These are phyloP conservation scores for Zelleria hepariella DNA, from an alignment of 2,888 invertebrate genomes.

Conservation along the genomic window DNA sequence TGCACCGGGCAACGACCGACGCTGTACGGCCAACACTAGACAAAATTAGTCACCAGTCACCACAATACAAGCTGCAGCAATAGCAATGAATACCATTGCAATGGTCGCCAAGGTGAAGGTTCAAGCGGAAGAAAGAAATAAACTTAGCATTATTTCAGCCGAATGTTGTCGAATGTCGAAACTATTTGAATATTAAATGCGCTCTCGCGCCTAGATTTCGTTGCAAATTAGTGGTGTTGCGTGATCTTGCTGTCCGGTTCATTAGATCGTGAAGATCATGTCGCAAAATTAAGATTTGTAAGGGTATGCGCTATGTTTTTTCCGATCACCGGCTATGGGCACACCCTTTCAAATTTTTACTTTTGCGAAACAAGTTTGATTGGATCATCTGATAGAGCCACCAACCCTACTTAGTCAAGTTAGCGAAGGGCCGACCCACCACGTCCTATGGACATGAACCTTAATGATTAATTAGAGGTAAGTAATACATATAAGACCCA, in stretches of 20 bases:
- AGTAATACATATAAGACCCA: no score
- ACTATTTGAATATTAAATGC: background rate
- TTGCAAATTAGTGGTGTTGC: background rate
- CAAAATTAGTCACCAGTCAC: no score
- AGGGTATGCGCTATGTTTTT: no score
- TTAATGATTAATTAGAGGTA: no score
- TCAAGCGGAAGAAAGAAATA: constrained; percentile 1
- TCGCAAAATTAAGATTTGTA: background rate
- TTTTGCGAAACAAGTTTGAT: no score
- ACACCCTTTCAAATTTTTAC: background rate
- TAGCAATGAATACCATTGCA: constrained; percentile 5
- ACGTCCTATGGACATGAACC: no score
- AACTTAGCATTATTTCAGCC: background rate
- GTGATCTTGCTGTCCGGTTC: background rate
- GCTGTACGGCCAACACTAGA: background rate
- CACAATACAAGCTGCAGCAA: constrained; percentile 8
- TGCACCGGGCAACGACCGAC: constrained; percentile 9
- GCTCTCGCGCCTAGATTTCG: background rate
- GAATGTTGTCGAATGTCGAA: background rate
- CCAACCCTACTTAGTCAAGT: no score
- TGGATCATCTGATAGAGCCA: no score
- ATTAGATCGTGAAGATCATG: background rate
- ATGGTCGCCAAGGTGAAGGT: constrained; percentile 14
- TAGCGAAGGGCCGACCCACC: no score
- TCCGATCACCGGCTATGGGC: no score